Percentiles rank a stretch among this genome's conserved stretches.
These are phyloP conservation scores for Porites lobata DNA, from an alignment of 92 coral and sea anemone genomes.

Conservation along the genomic window DNA sequence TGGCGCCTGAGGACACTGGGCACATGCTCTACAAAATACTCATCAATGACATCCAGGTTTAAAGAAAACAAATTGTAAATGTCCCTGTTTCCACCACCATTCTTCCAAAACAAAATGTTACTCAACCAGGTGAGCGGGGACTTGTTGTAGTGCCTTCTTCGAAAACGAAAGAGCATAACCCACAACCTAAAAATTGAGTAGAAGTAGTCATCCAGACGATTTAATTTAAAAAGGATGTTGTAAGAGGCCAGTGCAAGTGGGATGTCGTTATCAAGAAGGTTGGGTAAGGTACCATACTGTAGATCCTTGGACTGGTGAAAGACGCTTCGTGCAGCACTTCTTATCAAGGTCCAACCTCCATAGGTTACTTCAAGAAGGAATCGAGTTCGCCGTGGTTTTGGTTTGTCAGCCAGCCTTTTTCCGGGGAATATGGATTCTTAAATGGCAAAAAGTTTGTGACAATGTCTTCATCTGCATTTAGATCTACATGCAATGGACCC, in stretches of 20 bases:
- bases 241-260: slow-evolving; percentile 40
- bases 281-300: no score
- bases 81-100: slow-evolving; percentile 19
- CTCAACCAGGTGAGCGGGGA: slow-evolving; percentile 28
- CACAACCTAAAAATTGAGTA: slow-evolving; percentile 50
- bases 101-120: slow-evolving; percentile 29
- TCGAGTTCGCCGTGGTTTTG: slow-evolving; percentile 71
- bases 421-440: slow-evolving; percentile 59
- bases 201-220: slow-evolving; percentile 41
- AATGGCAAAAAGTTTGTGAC: slow-evolving; percentile 42
- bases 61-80: slow-evolving; percentile 24
- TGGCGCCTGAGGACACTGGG: slow-evolving; percentile 43
- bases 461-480: slow-evolving; percentile 62
- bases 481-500: slow-evolving; percentile 60
- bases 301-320: slow-evolving; percentile 16
- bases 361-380: slow-evolving; percentile 53
- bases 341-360: slow-evolving; percentile 52
- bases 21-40: slow-evolving; percentile 46
- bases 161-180: slow-evolving; percentile 47
- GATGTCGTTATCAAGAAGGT: slow-evolving; percentile 44
- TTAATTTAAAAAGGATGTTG: not conserved
- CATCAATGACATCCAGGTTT: slow-evolving; percentile 21
- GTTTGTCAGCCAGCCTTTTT: slow-evolving; percentile 52
- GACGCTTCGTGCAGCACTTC: slow-evolving; percentile 10
- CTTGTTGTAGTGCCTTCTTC: slow-evolving; percentile 45